These are phyloP conservation scores for Streblospio benedicti DNA, from an alignment of 1,140 invertebrate species.

Conservation along the genomic window DNA sequence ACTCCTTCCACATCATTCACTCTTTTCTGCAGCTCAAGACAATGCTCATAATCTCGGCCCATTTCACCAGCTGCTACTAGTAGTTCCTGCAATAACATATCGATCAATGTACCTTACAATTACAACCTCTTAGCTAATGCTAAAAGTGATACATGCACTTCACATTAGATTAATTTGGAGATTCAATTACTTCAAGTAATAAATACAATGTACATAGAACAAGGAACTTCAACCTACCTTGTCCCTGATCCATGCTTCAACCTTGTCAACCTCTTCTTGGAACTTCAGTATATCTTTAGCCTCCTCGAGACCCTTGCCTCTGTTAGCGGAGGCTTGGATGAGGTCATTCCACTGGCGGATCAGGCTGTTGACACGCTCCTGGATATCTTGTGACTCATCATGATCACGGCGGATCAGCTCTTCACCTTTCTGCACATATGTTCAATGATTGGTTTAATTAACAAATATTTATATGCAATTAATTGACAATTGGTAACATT, in stretches of 20 bases:
- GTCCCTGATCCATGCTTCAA: constrained; percentile 91
- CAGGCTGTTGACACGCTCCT: constrained; percentile 61
- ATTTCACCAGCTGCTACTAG: constrained; percentile 89
- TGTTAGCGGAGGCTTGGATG: constrained; percentile 65
- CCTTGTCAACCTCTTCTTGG: constrained; percentile 89
- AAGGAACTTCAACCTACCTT: no score
- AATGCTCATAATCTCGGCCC: constrained; percentile 92
- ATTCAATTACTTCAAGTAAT: not conserved
- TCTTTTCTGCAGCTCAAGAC: constrained; percentile 76
- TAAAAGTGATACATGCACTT: not conserved
- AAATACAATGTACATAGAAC: no score
- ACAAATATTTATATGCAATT: no score
- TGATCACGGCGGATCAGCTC: constrained; percentile 52
- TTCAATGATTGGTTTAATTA: no score
- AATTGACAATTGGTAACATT: no score
- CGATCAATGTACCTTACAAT: not conserved
- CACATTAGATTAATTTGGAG: no score
- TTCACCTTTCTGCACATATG: constrained; percentile 47
- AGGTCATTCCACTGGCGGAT: constrained; percentile 70
- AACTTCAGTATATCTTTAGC: constrained; percentile 95
- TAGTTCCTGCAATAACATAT: constrained; percentile 58
- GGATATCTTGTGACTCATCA: constrained; percentile 63
- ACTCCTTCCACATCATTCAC: constrained; percentile 80
- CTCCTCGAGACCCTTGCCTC: constrained; percentile 84
- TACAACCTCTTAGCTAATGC: not conserved